Conservation (phyloP, 2,113 vertebrate species). For the Formicarius rufipectus region DNA sequence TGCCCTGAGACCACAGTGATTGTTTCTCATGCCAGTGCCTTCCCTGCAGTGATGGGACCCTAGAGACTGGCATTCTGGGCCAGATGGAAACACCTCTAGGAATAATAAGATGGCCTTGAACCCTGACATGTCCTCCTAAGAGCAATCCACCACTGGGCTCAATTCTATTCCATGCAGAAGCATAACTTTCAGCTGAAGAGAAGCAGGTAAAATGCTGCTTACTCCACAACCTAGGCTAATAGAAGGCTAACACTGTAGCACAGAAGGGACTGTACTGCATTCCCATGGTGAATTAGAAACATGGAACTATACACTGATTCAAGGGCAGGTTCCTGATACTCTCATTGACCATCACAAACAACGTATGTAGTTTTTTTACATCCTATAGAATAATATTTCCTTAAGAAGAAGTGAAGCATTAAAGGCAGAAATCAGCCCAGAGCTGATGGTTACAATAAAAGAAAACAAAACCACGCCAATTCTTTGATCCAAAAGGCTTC, state of each 20-base stretch:
- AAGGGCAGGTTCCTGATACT: not conserved
- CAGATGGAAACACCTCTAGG: not conserved
- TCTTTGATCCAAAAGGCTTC: not conserved
- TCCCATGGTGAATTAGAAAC: not conserved
- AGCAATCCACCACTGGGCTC: not conserved
- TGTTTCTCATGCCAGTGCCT: not conserved
- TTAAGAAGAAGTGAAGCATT: not conserved
- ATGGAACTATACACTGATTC: not conserved
- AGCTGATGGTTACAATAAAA: not conserved
- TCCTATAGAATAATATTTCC: not conserved
- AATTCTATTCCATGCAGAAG: not conserved
- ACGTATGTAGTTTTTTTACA: not conserved
- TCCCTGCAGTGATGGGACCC: not conserved
- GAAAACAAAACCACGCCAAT: not conserved
- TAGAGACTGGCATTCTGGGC: not conserved
- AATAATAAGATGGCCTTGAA: not conserved
- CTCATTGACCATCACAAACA: not conserved
- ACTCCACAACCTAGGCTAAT: not conserved
- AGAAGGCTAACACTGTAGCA: not conserved
- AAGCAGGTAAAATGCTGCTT: not conserved
- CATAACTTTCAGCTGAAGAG: not conserved
- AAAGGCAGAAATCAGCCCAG: not conserved
- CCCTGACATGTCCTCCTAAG: not conserved
- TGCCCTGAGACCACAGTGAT: not conserved
- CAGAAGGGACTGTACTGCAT: not conserved